phyloP scores from a whole-genome alignment of 1,140 invertebrate species.

The Ceratitis capitata region DNA sequence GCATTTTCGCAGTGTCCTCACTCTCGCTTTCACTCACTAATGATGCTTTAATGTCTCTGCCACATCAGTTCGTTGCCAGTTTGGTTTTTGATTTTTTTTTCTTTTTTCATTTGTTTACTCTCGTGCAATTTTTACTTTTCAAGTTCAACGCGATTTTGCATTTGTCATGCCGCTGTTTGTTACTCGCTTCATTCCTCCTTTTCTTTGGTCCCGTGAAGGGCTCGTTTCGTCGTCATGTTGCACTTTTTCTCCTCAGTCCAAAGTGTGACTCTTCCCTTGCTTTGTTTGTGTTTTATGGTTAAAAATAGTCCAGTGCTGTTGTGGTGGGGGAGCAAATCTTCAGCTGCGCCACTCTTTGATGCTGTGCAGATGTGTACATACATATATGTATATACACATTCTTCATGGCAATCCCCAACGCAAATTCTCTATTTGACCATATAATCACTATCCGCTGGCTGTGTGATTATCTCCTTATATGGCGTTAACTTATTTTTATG shows the following conservation, averaged over 20 bases:
- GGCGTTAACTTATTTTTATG: constrained; percentile 18
- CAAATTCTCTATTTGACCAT: not conserved
- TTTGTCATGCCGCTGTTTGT: not conserved
- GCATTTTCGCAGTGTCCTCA: not conserved
- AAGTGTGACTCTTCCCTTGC: not conserved
- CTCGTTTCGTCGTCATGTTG: not conserved
- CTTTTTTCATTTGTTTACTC: not conserved
- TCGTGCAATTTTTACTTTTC: not conserved
- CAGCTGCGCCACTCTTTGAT: not conserved
- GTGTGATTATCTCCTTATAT: constrained; percentile 36
- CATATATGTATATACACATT: too few relatives aligned
- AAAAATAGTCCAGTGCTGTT: not conserved
- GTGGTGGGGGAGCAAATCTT: not conserved
- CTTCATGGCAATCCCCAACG: not conserved
- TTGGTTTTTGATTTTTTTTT: not conserved
- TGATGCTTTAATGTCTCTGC: not conserved
- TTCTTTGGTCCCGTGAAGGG: not conserved
- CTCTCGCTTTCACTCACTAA: not conserved
- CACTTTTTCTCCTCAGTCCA: not conserved
- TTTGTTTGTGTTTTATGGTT: not conserved
- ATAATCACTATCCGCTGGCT: not conserved
- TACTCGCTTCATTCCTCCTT: not conserved
- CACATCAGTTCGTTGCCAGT: not conserved
- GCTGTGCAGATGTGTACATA: not conserved
- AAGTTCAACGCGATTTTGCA: constrained; percentile 23